These are phyloP conservation scores for Nephrotoma appendiculata DNA, from an alignment of 2,888 invertebrate species.

Conservation along the genomic window DNA sequence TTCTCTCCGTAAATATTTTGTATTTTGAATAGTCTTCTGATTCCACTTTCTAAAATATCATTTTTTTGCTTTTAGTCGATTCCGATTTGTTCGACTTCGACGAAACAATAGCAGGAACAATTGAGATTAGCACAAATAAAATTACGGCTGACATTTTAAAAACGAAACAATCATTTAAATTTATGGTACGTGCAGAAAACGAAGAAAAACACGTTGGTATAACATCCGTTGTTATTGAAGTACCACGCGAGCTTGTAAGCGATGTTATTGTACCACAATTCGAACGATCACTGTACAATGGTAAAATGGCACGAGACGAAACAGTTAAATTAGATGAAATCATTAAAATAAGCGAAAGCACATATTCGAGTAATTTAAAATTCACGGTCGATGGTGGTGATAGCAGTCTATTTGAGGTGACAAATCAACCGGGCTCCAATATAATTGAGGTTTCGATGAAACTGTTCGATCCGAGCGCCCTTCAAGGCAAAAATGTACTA, in stretches of 20 bases:
- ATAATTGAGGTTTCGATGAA: too few species aligned
- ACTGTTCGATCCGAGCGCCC: too few species aligned
- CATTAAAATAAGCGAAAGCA: neutral
- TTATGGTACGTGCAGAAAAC: neutral
- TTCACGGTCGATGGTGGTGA: too few species aligned
- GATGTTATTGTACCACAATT: neutral
- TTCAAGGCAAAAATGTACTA: too few species aligned
- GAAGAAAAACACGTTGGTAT: neutral
- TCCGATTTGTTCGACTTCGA: neutral
- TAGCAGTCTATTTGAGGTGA: too few species aligned
- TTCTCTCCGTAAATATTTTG: neutral
- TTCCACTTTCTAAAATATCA: neutral
- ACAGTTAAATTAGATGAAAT: neutral
- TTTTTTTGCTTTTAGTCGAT: neutral
- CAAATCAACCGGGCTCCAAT: too few species aligned
- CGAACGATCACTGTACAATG: neutral
- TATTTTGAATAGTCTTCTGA: neutral
- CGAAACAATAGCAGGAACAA: neutral
- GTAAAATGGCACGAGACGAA: neutral
- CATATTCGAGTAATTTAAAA: neutral
- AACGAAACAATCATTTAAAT: slow-evolving; percentile 3
- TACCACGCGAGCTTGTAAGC: neutral
- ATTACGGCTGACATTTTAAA: neutral
- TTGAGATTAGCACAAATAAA: neutral
- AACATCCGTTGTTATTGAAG: neutral